Evolutionary conservation across 2,888 invertebrate genomes (phyloP), one percentile per base, ranked within the genome.

Genomic region (Dynastes tityus): DNA sequence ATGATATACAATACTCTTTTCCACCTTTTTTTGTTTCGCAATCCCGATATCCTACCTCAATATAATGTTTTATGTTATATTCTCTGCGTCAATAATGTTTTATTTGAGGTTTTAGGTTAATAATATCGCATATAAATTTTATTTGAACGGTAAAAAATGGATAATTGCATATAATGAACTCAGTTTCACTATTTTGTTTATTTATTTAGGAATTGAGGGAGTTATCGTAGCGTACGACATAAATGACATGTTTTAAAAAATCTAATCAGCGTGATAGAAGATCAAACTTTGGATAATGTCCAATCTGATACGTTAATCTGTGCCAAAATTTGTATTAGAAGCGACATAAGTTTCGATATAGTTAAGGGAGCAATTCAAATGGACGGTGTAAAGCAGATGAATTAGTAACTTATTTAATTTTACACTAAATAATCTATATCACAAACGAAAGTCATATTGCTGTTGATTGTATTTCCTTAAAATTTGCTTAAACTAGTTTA

Each of bases 251-350:
- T 55, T 16, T 2, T n/a, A 55, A 55, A 16, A 55, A n/a, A 55
- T 55, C 6, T 55, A n/a, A 55, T 65, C 13, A 37, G 16, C 37
- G 40, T 65, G 6, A 45, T 11, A 45, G 45, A 8, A 40, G 32
- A 71, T n/a, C 58, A 32, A 71, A 71, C 37, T 32, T 55, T 71
- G 71, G 71, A 71, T 32, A 53, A 71, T 29, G 71, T 71, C 71
- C 71, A 71, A 71, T 71, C 32, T 55, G 29, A 55, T 58, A 27
- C 29, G 16, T 37, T 71, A 55, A 55, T 71, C 29, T 55, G 55
- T 71, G 71, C 71, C 71, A 71, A 71, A 71, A 55, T 29, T 37
- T n/a, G 8, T 40, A 65, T 32, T 22, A 32, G 65, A 45, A 65
- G 16, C 40, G 40, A 65, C 29, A 65, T 65, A 65, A 40, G 37